Conservation (phyloP, 2,888 invertebrate genomes). For the Phaonia tiefii region DNA sequence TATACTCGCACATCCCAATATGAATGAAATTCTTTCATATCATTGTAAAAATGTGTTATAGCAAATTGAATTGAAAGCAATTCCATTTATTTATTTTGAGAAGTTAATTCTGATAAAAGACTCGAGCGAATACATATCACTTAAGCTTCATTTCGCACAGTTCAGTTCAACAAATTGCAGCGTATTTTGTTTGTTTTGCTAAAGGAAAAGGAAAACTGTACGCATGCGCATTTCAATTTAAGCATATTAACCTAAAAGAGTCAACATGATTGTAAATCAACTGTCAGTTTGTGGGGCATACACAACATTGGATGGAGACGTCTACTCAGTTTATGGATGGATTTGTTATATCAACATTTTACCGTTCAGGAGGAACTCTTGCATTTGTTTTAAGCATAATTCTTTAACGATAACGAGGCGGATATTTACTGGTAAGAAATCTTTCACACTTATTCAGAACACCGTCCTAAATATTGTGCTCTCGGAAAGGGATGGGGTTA, state of each 20-base stretch:
- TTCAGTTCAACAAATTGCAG: neutral
- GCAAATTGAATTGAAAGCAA: constrained; percentile 13
- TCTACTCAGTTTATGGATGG: too few relatives aligned
- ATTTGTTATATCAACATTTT: too few relatives aligned
- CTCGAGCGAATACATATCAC: constrained; percentile 10
- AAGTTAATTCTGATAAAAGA: constrained; percentile 20
- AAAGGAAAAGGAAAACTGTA: neutral
- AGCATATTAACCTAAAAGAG: neutral
- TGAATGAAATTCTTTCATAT: constrained; percentile 34
- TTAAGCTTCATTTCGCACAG: neutral
- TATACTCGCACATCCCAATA: constrained; percentile 20
- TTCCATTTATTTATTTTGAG: constrained; percentile 35
- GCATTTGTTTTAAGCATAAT: too few relatives aligned
- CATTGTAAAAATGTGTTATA: constrained; percentile 9
- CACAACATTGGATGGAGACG: too few relatives aligned
- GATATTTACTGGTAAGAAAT: too few relatives aligned
- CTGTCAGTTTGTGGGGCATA: too few relatives aligned
- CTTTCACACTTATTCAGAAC: too few relatives aligned
- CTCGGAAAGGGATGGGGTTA: too few relatives aligned
- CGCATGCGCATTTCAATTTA: constrained; percentile 35
- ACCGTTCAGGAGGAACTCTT: too few relatives aligned
- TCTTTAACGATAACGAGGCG: too few relatives aligned
- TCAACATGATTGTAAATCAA: too few relatives aligned
- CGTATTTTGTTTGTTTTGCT: neutral
- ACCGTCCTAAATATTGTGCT: too few relatives aligned